A percentile compares a stretch with the other conserved stretches of the same genome.
phyloP scores from a whole-genome alignment of 23 tunicate species.

The Halocynthia aurantium region DNA sequence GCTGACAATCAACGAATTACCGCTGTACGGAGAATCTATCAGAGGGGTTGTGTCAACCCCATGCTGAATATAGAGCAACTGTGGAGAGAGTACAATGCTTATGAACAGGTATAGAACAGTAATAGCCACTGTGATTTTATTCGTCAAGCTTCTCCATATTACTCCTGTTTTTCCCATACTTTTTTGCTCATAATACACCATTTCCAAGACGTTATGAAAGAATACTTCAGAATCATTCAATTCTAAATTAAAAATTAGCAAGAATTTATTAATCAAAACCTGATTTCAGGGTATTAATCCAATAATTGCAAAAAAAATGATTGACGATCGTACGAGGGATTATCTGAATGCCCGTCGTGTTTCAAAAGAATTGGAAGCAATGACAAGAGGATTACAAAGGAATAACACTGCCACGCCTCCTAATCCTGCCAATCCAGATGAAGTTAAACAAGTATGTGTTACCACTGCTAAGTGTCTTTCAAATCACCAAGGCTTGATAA shows the following conservation, averaged over 20 bases:
- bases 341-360: slow-evolving; percentile 76
- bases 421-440: slow-evolving; percentile 55
- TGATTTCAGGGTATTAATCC: slow-evolving; percentile 65
- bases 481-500: no score
- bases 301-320: slow-evolving; percentile 89
- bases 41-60: slow-evolving; percentile 85
- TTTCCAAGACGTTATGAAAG: no score
- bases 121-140: background rate
- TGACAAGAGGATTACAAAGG: slow-evolving; percentile 74
- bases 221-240: no score
- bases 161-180: background rate
- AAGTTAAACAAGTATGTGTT: slow-evolving; percentile 50
- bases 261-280: no score
- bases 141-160: background rate
- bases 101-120: slow-evolving; percentile 60
- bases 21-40: slow-evolving; percentile 83
- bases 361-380: slow-evolving; percentile 82
- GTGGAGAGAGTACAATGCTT: slow-evolving; percentile 95
- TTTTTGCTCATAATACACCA: background rate
- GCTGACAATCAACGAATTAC: slow-evolving; percentile 93
- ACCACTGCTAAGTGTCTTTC: background rate
- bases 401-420: slow-evolving; percentile 90
- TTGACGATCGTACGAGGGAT: slow-evolving; percentile 73
- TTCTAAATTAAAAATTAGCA: no score
- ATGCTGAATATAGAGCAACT: slow-evolving; percentile 91